Percentiles rank a stretch among this genome's conserved stretches.
Evolutionary conservation across 2,888 invertebrate species (phyloP).

Genomic region (Alsophila aescularia): DNA sequence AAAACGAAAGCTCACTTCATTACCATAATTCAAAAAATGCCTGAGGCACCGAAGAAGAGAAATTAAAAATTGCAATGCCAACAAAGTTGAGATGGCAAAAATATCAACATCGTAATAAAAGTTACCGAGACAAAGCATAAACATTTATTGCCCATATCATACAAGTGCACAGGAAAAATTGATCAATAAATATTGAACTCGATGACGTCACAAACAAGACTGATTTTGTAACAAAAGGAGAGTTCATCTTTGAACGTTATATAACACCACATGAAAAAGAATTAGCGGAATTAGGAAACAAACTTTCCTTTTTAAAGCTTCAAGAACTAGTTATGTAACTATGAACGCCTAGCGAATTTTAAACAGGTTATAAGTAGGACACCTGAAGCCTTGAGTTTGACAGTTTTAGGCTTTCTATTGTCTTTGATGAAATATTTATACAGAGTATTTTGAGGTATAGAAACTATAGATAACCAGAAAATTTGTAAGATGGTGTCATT

Average conservation of each 20-base stretch:
- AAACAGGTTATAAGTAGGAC: slow-evolving; percentile 27
- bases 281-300: slow-evolving; percentile 28
- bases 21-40: slow-evolving; percentile 32
- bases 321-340: slow-evolving; percentile 26
- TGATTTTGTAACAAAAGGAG: slow-evolving; percentile 19
- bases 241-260: slow-evolving; percentile 26
- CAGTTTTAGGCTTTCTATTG: slow-evolving; percentile 19
- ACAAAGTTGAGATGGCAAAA: not conserved
- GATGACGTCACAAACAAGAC: slow-evolving; percentile 13
- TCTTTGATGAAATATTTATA: not conserved
- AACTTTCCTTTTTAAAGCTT: slow-evolving; percentile 38
- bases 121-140: not conserved
- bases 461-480: not conserved
- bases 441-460: not conserved
- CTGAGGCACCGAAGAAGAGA: slow-evolving; percentile 11
- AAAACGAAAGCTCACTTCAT: slow-evolving; percentile 30
- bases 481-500: not conserved
- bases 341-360: slow-evolving; percentile 20
- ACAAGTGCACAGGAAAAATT: not conserved
- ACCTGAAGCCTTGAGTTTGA: slow-evolving; percentile 21
- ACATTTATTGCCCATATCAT: not conserved
- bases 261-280: slow-evolving; percentile 28
- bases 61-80: slow-evolving; percentile 22
- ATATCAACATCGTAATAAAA: slow-evolving; percentile 3
- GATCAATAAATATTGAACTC: slow-evolving; percentile 1